phyloP scores from a whole-genome alignment of 2,888 invertebrate genomes.

The Trichopria drosophilae region DNA sequence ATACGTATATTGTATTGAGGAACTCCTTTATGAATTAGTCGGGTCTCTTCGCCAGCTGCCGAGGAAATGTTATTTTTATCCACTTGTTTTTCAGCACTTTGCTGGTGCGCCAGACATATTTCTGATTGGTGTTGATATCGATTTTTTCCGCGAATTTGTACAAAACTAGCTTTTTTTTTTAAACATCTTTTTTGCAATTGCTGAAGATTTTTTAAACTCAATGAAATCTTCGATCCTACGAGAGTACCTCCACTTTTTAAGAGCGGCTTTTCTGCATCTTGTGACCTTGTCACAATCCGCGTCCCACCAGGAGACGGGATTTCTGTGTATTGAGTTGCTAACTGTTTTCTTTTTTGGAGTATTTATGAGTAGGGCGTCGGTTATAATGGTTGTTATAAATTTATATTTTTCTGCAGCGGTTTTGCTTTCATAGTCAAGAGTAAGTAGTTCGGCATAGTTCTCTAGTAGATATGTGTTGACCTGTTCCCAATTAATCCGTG shows the following conservation, averaged over 20 bases:
- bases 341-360: constrained; percentile 12
- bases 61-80: too few relatives aligned
- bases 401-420: constrained; percentile 20
- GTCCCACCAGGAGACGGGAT: constrained; percentile 21
- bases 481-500: too few relatives aligned
- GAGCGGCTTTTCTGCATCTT: constrained; percentile 2
- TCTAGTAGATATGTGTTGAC: too few relatives aligned
- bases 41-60: too few relatives aligned
- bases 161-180: constrained; percentile 7
- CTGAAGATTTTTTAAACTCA: constrained; percentile 5
- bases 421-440: too few relatives aligned
- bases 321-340: neutral
- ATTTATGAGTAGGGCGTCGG: constrained; percentile 3
- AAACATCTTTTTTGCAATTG: constrained; percentile 6
- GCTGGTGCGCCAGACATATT: neutral
- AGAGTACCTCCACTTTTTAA: constrained; percentile 6
- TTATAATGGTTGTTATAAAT: constrained; percentile 6
- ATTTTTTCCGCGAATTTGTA: constrained; percentile 7
- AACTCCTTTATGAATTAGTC: too few relatives aligned
- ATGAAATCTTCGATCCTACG: neutral
- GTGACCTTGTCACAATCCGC: constrained; percentile 7
- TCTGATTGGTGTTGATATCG: neutral
- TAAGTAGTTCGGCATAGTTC: too few relatives aligned
- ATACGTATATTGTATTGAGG: constrained; percentile 7
- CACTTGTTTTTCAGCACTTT: constrained; percentile 7